These are phyloP conservation scores for Bhutanitis thaidina DNA, from an alignment of 2,888 invertebrate species.

Conservation along the genomic window DNA sequence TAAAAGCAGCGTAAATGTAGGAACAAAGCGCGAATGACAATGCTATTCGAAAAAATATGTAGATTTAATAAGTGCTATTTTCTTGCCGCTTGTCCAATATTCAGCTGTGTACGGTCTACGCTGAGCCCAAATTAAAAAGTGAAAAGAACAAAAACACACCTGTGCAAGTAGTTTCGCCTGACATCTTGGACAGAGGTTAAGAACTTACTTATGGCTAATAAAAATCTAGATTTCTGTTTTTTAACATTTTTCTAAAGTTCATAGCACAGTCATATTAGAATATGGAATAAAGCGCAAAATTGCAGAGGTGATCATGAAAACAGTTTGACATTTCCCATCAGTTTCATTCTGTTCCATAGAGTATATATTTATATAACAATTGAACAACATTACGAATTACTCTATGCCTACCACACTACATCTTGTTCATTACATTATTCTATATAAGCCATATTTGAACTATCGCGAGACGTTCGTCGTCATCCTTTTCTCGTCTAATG, in stretches of 20 bases:
- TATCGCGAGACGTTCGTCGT: too few relatives aligned
- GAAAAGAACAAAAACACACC: constrained; percentile 55
- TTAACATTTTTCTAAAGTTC: constrained; percentile 22
- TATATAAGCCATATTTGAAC: too few relatives aligned
- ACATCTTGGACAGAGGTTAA: constrained; percentile 50
- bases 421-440: too few relatives aligned
- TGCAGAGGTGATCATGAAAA: constrained; percentile 33
- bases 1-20: constrained; percentile 23
- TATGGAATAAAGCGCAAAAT: constrained; percentile 24
- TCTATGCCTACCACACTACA: too few relatives aligned
- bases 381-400: too few relatives aligned
- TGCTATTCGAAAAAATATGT: not conserved
- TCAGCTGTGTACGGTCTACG: not conserved
- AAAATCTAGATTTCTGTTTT: constrained; percentile 9
- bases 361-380: too few relatives aligned
- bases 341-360: too few relatives aligned
- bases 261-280: constrained; percentile 19
- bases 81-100: constrained; percentile 3
- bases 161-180: constrained; percentile 49
- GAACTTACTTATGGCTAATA: constrained; percentile 28
- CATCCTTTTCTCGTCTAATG: too few relatives aligned
- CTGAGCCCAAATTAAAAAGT: constrained; percentile 24
- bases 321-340: constrained; percentile 32
- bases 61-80: not conserved
- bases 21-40: constrained; percentile 12